Evolutionary conservation across 2,113 vertebrate species (phyloP).

Genomic region (Speoplatyrhinus poulsoni): DNA sequence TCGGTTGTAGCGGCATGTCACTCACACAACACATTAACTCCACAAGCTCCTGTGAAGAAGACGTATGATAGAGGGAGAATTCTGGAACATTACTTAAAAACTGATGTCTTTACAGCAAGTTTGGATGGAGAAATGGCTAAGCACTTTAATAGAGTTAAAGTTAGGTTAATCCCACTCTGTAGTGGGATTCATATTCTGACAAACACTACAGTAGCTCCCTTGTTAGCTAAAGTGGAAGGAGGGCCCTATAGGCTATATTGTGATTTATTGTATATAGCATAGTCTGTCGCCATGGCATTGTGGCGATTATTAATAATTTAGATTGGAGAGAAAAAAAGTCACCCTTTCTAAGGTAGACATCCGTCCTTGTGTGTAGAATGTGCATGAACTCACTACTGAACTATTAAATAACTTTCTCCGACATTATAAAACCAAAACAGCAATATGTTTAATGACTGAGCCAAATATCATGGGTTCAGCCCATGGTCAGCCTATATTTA

Average conservation of each 20-base stretch:
- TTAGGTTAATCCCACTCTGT: too few relatives aligned
- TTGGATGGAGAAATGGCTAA: too few relatives aligned
- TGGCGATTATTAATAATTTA: slow-evolving; percentile 48
- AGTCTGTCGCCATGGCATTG: slow-evolving; percentile 50
- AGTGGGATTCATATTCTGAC: slow-evolving; percentile 26
- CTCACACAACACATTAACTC: slow-evolving; percentile 68
- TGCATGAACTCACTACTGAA: slow-evolving; percentile 1
- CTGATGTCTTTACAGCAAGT: slow-evolving; percentile 37
- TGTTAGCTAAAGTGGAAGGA: slow-evolving; percentile 51
- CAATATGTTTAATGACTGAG: too few relatives aligned
- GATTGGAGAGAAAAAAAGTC: slow-evolving; percentile 44
- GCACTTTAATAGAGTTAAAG: neutral
- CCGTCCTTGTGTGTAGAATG: slow-evolving; percentile 4
- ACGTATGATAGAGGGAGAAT: slow-evolving; percentile 22
- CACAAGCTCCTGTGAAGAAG: slow-evolving; percentile 61
- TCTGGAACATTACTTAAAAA: too few relatives aligned
- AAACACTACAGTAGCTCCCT: slow-evolving; percentile 38
- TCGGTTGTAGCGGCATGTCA: slow-evolving; percentile 57
- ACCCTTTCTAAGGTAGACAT: slow-evolving; percentile 45
- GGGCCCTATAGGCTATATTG: slow-evolving; percentile 37
- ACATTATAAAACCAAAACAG: too few relatives aligned
- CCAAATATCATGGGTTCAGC: too few relatives aligned
- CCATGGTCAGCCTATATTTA: too few relatives aligned
- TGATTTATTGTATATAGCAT: slow-evolving; percentile 43
- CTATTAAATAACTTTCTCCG: neutral